phyloP scores from a whole-genome alignment of 2,888 invertebrate species.

The Physocephala rufipes region DNA sequence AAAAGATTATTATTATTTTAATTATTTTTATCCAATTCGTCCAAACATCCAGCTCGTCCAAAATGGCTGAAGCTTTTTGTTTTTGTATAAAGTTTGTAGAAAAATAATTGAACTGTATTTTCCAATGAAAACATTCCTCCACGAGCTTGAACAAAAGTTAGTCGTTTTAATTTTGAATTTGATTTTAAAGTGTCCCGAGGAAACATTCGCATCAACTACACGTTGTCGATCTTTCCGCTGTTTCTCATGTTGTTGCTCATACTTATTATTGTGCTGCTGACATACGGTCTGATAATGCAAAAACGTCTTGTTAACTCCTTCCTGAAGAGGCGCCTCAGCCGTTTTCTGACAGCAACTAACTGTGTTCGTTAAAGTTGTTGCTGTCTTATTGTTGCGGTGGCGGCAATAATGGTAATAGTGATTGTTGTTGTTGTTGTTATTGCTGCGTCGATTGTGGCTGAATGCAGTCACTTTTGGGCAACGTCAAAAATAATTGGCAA shows the following conservation, averaged over 20 bases:
- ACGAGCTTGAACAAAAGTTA: too few relatives aligned
- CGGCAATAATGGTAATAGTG: neutral
- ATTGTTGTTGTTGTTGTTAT: conserved; percentile 20
- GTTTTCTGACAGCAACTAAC: conserved; percentile 12
- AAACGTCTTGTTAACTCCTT: conserved; percentile 13
- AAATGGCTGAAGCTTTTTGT: too few relatives aligned
- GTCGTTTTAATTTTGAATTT: too few relatives aligned
- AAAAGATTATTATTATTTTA: too few relatives aligned
- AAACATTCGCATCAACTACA: conserved; percentile 1
- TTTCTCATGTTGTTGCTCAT: conserved; percentile 13
- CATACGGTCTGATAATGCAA: conserved; percentile 31
- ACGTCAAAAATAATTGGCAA: conserved; percentile 44
- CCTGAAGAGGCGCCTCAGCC: conserved; percentile 21
- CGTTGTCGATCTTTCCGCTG: conserved; percentile 5
- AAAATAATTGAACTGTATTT: too few relatives aligned
- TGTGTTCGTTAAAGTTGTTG: conserved; percentile 8
- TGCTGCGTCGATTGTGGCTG: neutral
- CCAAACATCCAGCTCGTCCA: too few relatives aligned
- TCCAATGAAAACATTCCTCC: too few relatives aligned
- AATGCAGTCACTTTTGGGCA: conserved; percentile 34
- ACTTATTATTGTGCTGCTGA: conserved; percentile 1
- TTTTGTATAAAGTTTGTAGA: too few relatives aligned
- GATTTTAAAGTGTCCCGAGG: too few relatives aligned
- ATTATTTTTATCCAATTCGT: too few relatives aligned
- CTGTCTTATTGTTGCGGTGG: conserved; percentile 1